Evolutionary conservation across 2,797 vertebrate genomes (phyloP).

Genomic region (Gymnothorax javanicus): DNA sequence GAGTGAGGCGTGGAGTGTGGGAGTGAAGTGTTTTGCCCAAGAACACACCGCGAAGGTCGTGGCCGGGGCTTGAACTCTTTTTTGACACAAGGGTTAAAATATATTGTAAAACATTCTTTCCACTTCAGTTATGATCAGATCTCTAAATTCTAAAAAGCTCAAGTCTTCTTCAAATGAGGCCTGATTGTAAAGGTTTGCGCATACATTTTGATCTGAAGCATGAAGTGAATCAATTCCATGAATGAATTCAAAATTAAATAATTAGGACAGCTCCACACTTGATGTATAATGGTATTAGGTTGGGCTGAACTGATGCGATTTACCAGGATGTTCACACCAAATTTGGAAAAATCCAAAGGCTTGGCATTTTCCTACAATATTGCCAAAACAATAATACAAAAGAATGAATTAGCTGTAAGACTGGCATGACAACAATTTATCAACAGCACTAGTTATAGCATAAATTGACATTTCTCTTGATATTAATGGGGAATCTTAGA

Average conservation of each 20-base stretch:
- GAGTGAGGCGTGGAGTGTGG: too few relatives aligned
- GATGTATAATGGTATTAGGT: neutral
- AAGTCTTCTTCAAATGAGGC: neutral
- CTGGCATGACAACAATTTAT: neutral
- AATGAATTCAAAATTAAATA: neutral
- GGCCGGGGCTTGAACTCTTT: neutral
- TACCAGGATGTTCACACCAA: neutral
- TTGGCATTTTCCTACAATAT: neutral
- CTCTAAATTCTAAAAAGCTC: neutral
- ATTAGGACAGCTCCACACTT: neutral
- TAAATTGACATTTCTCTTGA: neutral
- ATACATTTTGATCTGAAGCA: neutral
- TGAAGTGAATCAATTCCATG: neutral
- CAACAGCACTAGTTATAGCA: neutral
- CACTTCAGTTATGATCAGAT: neutral
- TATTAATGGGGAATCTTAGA: neutral
- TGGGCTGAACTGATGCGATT: neutral
- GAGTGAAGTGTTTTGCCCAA: too few relatives aligned
- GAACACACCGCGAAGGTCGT: too few relatives aligned
- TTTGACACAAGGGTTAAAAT: neutral
- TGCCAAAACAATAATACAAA: neutral
- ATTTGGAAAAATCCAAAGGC: neutral
- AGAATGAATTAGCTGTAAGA: neutral
- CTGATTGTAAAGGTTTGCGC: neutral
- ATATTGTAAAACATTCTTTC: conserved; percentile 9